Conservation (phyloP, 2,797 vertebrate genomes). For the Scomberomorus guttatus region DNA sequence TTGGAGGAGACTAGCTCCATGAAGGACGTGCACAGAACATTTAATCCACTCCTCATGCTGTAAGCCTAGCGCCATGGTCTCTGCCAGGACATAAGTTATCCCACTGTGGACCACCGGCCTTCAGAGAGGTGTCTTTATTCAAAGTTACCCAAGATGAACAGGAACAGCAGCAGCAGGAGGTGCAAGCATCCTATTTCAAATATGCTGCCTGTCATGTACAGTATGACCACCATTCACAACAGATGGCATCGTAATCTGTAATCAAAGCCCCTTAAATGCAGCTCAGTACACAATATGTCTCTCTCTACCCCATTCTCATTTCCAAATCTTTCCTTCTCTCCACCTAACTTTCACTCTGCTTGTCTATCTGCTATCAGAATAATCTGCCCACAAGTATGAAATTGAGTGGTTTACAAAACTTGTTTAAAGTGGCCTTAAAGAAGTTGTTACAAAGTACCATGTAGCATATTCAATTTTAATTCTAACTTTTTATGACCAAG, state of each 20-base stretch:
- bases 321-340: conserved; percentile 19
- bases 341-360: conserved; percentile 10
- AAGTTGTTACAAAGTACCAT: too few relatives aligned
- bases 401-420: too few relatives aligned
- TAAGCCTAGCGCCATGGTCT: conserved; percentile 31
- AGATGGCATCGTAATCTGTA: conserved; percentile 77
- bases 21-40: conserved; percentile 78
- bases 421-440: too few relatives aligned
- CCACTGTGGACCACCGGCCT: conserved; percentile 64
- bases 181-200: conserved; percentile 49
- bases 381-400: too few relatives aligned
- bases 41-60: conserved; percentile 72
- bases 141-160: conserved; percentile 27
- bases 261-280: conserved; percentile 71
- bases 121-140: conserved; percentile 56
- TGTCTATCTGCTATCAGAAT: too few relatives aligned
- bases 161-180: conserved; percentile 49
- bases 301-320: background rate
- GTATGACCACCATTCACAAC: conserved; percentile 58
- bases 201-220: conserved; percentile 66
- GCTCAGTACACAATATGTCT: conserved; percentile 70
- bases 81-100: conserved; percentile 57
- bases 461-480: too few relatives aligned
- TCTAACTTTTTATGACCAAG: too few relatives aligned
- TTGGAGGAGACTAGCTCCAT: conserved; percentile 77